Conservation (phyloP, 2,888 invertebrate genomes). For the Trachelus stipa region DNA sequence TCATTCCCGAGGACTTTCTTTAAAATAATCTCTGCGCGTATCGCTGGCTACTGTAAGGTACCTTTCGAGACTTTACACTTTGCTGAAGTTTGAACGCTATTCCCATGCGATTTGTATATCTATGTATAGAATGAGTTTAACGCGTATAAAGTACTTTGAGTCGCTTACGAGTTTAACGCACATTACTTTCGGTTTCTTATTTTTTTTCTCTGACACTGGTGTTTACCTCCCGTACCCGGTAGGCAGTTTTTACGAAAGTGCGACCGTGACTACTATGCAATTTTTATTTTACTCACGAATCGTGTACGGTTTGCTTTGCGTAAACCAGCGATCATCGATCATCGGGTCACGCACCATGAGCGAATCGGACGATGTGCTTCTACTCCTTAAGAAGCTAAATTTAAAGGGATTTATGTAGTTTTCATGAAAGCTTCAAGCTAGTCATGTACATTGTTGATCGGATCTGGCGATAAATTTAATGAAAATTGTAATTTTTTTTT, state of each 20-base stretch:
- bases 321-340: not conserved
- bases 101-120: not conserved
- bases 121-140: not conserved
- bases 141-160: not conserved
- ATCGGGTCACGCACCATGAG: not conserved
- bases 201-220: not conserved
- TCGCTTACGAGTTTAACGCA: not conserved
- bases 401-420: not conserved
- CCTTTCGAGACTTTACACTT: not conserved
- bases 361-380: not conserved
- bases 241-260: not conserved
- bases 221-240: not conserved
- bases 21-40: not conserved
- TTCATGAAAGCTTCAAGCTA: not conserved
- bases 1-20: not conserved
- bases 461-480: no score
- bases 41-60: not conserved
- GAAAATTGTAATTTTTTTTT: no score
- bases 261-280: not conserved
- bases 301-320: not conserved
- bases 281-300: not conserved
- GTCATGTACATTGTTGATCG: no score
- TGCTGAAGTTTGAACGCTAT: not conserved
- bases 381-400: not conserved
- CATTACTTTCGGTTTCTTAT: not conserved